A percentile compares a stretch with the other conserved stretches of the same genome.
Conservation (phyloP, 2,888 invertebrate genomes). For the Eutolmus rufibarbis region DNA sequence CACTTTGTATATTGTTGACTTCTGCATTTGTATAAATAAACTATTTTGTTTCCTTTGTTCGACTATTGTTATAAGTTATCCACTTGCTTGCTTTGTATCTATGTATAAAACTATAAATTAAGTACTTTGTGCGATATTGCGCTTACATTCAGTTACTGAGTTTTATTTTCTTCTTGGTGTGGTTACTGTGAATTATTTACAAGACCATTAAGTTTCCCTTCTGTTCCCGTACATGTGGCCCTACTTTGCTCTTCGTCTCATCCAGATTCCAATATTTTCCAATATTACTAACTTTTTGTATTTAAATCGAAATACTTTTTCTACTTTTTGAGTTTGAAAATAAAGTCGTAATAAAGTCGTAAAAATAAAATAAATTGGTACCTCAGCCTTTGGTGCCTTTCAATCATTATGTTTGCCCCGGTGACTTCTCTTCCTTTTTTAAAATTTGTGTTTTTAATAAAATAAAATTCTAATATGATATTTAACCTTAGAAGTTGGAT, state of each 20-base stretch:
- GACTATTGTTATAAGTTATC: constrained; percentile 35
- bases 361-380: neutral
- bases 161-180: neutral
- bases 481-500: neutral
- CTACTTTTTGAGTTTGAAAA: neutral
- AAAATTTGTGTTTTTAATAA: neutral
- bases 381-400: neutral
- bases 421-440: neutral
- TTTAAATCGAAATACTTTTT: neutral
- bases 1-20: constrained; percentile 31
- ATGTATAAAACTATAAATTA: constrained; percentile 40
- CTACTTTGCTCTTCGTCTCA: neutral
- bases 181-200: constrained; percentile 4
- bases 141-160: constrained; percentile 35
- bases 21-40: constrained; percentile 35
- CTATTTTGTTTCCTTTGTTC: constrained; percentile 26
- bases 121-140: constrained; percentile 39
- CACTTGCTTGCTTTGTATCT: constrained; percentile 31
- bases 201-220: constrained; percentile 7
- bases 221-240: neutral
- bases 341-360: neutral
- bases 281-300: neutral
- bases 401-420: neutral
- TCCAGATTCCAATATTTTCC: neutral
- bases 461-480: neutral